phyloP scores from a whole-genome alignment of 2,888 invertebrate species.

The Electrophaes corylata region DNA sequence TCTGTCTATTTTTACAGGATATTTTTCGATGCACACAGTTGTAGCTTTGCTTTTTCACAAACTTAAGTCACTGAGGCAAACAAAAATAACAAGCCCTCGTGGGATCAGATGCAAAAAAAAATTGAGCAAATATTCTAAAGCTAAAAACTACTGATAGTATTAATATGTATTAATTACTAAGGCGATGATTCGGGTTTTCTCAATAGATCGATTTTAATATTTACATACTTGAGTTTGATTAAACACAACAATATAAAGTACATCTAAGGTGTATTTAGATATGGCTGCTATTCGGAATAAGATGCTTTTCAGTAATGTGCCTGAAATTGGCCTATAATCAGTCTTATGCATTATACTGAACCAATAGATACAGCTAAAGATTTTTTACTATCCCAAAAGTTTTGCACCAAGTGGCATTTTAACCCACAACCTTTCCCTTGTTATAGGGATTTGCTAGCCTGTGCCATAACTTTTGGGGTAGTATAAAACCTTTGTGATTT shows the following conservation, averaged over 20 bases:
- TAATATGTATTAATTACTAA: neutral
- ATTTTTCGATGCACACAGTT: slow-evolving; percentile 8
- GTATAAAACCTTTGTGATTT: too few relatives aligned
- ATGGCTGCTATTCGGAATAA: slow-evolving; percentile 17
- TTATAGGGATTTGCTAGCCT: too few relatives aligned
- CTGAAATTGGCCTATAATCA: neutral
- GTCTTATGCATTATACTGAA: too few relatives aligned
- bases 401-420: too few relatives aligned
- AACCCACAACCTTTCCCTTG: too few relatives aligned
- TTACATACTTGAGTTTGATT: slow-evolving; percentile 1
- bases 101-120: slow-evolving; percentile 6
- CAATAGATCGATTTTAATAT: neutral
- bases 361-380: too few relatives aligned
- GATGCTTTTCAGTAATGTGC: neutral
- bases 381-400: too few relatives aligned
- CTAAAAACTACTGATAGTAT: too few relatives aligned
- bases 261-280: slow-evolving; percentile 19
- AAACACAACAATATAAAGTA: slow-evolving; percentile 25
- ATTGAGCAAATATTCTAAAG: neutral
- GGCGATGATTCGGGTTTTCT: neutral
- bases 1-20: neutral
- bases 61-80: neutral
- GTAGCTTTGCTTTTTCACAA: slow-evolving; percentile 15
- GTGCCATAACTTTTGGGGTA: too few relatives aligned
- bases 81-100: slow-evolving; percentile 3